These are phyloP conservation scores for Geotrypetes seraphini DNA, from an alignment of 2,797 vertebrate species.

Conservation along the genomic window DNA sequence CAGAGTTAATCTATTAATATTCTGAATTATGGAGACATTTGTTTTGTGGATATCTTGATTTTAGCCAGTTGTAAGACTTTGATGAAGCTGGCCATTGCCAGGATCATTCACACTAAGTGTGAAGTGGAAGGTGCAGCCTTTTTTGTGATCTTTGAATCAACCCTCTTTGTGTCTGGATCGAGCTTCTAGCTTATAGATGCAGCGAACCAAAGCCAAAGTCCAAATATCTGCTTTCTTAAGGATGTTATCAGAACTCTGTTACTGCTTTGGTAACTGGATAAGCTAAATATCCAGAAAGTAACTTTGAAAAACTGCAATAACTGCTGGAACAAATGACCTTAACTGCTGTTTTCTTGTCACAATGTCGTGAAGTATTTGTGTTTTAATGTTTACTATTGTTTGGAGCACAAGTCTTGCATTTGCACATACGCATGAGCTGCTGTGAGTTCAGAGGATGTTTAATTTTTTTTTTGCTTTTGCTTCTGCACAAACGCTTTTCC, in stretches of 20 bases:
- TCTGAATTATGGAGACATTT: too few species aligned
- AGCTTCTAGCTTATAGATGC: constrained; percentile 35
- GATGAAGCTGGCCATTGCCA: constrained; percentile 29
- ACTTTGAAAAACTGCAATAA: constrained; percentile 48
- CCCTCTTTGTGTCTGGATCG: too few species aligned
- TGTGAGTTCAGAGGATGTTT: constrained; percentile 46
- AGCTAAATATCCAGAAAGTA: constrained; percentile 32
- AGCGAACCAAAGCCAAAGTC: constrained; percentile 78
- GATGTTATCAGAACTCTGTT: constrained; percentile 51
- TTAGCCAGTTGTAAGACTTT: too few species aligned
- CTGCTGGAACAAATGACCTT: constrained; percentile 56
- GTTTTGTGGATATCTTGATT: too few species aligned
- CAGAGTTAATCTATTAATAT: too few species aligned
- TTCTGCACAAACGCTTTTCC: constrained; percentile 39
- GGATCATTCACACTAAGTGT: too few species aligned
- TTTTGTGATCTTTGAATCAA: too few species aligned
- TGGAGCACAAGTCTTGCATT: constrained; percentile 46
- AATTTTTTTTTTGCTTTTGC: constrained; percentile 33
- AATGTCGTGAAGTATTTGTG: constrained; percentile 54
- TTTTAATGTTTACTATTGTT: constrained; percentile 51
- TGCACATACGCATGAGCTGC: constrained; percentile 50
- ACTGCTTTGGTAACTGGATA: constrained; percentile 34
- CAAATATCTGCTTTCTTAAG: constrained; percentile 55
- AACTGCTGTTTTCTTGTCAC: constrained; percentile 60
- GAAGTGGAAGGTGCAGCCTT: too few species aligned